Percentiles rank a stretch among this genome's conserved stretches.
Conservation (phyloP, 2,113 vertebrate genomes). For the Trematocara marginatum region DNA sequence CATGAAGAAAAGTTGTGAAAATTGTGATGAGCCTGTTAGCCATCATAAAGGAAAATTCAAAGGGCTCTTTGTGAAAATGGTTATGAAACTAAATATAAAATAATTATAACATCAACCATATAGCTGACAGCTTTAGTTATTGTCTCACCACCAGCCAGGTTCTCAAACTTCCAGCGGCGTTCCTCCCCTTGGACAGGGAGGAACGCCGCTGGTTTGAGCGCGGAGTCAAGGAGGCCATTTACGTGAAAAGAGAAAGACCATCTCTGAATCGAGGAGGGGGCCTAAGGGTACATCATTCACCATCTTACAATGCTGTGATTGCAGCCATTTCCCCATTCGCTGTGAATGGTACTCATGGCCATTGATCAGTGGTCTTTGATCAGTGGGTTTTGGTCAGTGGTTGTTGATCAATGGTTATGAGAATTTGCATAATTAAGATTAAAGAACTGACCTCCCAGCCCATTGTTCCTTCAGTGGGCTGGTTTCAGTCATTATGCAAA, state of each 20-base stretch:
- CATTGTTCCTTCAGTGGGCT: no score
- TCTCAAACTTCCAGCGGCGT: constrained; percentile 73
- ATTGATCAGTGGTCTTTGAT: no score
- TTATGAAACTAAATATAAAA: not conserved
- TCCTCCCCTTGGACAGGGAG: no score
- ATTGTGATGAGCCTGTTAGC: not conserved
- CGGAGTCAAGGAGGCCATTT: not conserved
- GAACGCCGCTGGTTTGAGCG: not conserved
- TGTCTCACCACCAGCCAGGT: constrained; percentile 76
- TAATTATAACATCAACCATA: not conserved
- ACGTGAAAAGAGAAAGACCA: not conserved
- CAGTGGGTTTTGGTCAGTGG: no score
- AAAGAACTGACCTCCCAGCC: no score
- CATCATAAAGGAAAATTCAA: constrained; percentile 14
- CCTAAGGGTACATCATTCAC: not conserved
- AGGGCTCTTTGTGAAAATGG: not conserved
- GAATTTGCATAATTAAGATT: no score
- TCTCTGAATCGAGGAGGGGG: not conserved
- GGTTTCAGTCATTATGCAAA: no score
- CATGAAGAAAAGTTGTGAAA: not conserved
- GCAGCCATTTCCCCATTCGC: not conserved
- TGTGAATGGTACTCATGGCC: no score
- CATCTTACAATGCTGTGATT: not conserved
- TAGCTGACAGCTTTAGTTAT: not conserved
- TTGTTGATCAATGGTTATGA: no score